Base-by-base conservation (phyloP, 1,140 invertebrate species). In the Diachasma alloeum region DNA sequence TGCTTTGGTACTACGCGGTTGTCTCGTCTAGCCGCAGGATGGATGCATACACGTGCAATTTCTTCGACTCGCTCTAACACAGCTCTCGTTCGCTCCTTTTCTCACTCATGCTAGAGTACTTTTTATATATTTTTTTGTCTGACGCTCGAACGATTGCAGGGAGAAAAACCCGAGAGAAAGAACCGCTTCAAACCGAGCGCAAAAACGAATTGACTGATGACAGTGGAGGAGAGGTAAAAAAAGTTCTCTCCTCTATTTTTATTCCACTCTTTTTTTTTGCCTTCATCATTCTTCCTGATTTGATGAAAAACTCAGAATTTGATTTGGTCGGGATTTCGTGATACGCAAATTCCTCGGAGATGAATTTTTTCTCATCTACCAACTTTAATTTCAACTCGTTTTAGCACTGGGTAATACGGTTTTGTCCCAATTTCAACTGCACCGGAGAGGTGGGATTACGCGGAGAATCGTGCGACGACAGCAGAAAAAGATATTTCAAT, bases 1-100 rank as follows among this genome's bases (percentile, higher is more conserved):
- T 81, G 63, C 67, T 75, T 80, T 79, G 76, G 73, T 82, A 78
- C 75, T 80, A 77, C 70, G 79, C 74, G 70, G 67, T 75, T 70
- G 26, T 75, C 22, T 70, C 46, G 48, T 72, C 31, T 72, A 72
- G 70, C 46, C 59, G 59, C 59, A 63, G 42, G 46, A 26, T 19
- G 17, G 46, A 46, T 71, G 19, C 26, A 72, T 72, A 53, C 70
- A 72, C 24, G 42, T 44, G 48, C 26, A 10, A 17, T 75, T 75
- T 72, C 31, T 68, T 68, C 46, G 24, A 69, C 36, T 75, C 66
- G 19, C 63, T 37, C 24, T 31, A 37, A 42, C 44, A 42, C 67
- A 19, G 15, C 56, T 63, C 31, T 74, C 48, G 48, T 42, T 66
- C 19, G 53, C 42, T 66, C 31, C 53, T 39, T 74, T 24, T 68